phyloP scores from a whole-genome alignment of 2,797 vertebrate species.

The Pangasius mekongensis region DNA sequence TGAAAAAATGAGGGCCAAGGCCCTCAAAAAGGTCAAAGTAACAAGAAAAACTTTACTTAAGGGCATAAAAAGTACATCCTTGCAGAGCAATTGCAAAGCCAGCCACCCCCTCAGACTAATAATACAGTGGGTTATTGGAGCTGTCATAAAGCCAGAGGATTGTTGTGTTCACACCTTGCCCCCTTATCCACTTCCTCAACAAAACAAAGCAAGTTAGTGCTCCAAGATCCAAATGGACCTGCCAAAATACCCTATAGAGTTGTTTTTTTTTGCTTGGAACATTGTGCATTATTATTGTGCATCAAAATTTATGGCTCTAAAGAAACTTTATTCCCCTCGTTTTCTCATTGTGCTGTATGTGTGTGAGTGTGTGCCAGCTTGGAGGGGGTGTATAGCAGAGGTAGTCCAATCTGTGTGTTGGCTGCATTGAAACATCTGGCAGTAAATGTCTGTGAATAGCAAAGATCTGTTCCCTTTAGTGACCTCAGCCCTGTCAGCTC shows the following conservation, averaged over 20 bases:
- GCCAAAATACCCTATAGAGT: conserved; percentile 46
- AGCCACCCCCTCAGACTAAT: conserved; percentile 4
- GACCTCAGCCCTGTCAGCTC: conserved; percentile 3
- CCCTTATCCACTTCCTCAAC: conserved; percentile 64
- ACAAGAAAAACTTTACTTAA: conserved; percentile 6
- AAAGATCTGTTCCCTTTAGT: conserved; percentile 20
- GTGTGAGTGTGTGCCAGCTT: conserved; percentile 27
- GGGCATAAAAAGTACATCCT: not conserved
- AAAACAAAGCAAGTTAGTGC: conserved; percentile 47
- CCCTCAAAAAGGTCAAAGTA: not conserved
- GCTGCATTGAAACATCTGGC: conserved; percentile 44
- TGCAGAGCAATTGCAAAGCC: conserved; percentile 10
- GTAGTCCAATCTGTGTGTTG: conserved; percentile 8
- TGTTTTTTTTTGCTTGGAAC: conserved; percentile 12
- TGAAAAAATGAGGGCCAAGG: not conserved
- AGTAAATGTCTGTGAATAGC: conserved; percentile 24
- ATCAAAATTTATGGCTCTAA: conserved; percentile 44
- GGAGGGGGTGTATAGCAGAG: conserved; percentile 27
- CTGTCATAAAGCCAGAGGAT: conserved; percentile 40
- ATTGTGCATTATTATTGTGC: conserved; percentile 37
- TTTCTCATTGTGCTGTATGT: conserved; percentile 32
- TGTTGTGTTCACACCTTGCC: conserved; percentile 61
- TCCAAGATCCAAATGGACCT: conserved; percentile 49
- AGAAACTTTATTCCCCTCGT: conserved; percentile 23
- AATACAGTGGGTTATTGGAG: conserved; percentile 36